A percentile compares a stretch with the other conserved stretches of the same genome.
Conservation (phyloP, 2,113 vertebrate genomes). For the Gobiocypris rarus region DNA sequence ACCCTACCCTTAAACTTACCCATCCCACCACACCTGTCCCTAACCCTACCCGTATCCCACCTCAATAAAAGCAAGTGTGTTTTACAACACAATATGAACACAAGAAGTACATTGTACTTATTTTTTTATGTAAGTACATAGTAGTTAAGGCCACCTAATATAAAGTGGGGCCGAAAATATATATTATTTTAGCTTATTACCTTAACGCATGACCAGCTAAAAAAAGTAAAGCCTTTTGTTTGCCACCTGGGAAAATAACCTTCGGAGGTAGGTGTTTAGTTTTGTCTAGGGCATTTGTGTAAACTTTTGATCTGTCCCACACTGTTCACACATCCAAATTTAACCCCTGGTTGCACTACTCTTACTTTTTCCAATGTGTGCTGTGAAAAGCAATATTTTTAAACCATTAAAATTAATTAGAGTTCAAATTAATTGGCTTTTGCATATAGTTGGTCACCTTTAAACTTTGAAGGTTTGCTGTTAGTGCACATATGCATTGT, state of each 20-base stretch:
- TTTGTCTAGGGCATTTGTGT: too few species aligned
- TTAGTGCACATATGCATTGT: background rate
- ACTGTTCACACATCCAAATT: background rate
- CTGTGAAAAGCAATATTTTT: background rate
- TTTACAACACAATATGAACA: too few species aligned
- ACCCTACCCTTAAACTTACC: too few species aligned
- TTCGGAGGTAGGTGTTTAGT: too few species aligned
- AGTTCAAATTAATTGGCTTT: background rate
- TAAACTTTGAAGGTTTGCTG: background rate
- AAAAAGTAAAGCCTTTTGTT: background rate
- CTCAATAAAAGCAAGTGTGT: too few species aligned
- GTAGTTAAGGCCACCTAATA: too few species aligned
- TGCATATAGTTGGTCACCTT: background rate
- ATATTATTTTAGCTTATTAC: background rate
- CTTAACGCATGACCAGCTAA: background rate
- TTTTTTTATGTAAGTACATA: too few species aligned
- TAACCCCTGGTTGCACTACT: background rate
- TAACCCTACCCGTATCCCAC: too few species aligned
- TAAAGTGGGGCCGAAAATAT: too few species aligned
- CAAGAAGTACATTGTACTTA: too few species aligned
- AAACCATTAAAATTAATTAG: background rate
- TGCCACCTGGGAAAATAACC: background rate
- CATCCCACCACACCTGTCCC: too few species aligned
- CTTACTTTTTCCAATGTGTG: background rate
- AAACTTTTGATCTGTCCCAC: too few species aligned